Conservation (phyloP, 2,113 vertebrate species). For the Stigmatopora nigra region DNA sequence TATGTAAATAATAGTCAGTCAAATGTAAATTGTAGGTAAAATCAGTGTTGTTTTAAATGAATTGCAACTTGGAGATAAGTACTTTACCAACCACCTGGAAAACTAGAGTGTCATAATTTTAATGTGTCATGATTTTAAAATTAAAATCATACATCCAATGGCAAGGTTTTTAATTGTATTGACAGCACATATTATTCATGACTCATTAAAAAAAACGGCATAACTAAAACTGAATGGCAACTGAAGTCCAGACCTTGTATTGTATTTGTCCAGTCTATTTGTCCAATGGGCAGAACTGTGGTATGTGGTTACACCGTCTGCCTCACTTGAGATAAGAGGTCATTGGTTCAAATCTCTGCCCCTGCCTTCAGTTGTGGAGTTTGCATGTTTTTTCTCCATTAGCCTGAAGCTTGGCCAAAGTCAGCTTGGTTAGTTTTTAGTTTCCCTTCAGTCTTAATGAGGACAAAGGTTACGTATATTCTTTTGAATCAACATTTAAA, state of each 20-base stretch:
- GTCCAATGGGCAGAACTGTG: not conserved
- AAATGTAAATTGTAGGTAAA: slow-evolving; percentile 50
- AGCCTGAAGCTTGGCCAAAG: too few species aligned
- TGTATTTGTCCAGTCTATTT: too few species aligned
- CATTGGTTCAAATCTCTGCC: not conserved
- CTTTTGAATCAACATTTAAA: too few species aligned
- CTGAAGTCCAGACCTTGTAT: not conserved
- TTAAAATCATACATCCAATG: not conserved
- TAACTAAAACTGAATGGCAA: not conserved
- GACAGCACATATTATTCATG: not conserved
- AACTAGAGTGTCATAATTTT: too few species aligned
- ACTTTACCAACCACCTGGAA: not conserved
- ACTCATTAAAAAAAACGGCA: not conserved
- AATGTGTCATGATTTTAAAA: not conserved
- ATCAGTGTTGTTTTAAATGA: not conserved
- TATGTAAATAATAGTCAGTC: slow-evolving; percentile 52
- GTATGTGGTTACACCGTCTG: not conserved
- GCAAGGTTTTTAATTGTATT: not conserved
- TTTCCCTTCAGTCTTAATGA: not conserved
- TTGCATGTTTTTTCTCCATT: not conserved
- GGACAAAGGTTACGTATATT: too few species aligned
- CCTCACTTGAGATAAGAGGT: not conserved
- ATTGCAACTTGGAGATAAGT: not conserved
- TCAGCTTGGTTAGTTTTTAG: not conserved
- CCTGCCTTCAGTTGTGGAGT: not conserved